Evolutionary conservation across 2,113 vertebrate species (phyloP), one percentile per base, ranked within the genome.

Genomic region (Lichenostomus cassidix): DNA sequence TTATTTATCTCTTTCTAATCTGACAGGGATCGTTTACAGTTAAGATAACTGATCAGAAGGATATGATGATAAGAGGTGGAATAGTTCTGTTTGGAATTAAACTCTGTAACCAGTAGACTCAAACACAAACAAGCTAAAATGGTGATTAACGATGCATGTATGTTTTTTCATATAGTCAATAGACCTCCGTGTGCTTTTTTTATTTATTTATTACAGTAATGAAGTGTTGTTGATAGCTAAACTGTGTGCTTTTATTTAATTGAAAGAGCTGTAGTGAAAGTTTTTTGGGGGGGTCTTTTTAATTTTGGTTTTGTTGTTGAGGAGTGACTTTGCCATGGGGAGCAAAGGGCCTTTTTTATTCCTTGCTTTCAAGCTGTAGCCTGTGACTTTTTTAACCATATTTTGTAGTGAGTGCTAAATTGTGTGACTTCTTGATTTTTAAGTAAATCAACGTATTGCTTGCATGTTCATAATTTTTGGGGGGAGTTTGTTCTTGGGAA

Each of bases 91-190:
- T 98, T 98, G 98, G 98, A 99, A 94, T 99, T 98, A 99, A 98
- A 98, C 98, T 99, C 98, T 99, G 98, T 99, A 98, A 99, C 99
- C 99, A 97, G 98, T 99, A 99, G 98, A 99, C 98, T 99, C 99
- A 99, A 98, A 98, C 98, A 99, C 98, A 98, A 98, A 98, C 98
- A 98, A 99, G 99, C 99, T 99, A 98, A 99, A 99, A 99, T 99
- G 99, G 99, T 99, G 99, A 99, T 99, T 99, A 99, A 99, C 98
- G 98, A 98, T 99, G 99, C 99, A 99, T 99, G 99, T 99, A 99
- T 98, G 99, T 99, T 99, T 97, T 97, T 98, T 98, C 93, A 97
- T 98, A 98, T 99, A 99, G 99, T 98, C 97, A 97, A 96, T 99
- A 99, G 99, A 98, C 98, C 98, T 99, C 98, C 98, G 99, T 99